Evolutionary conservation across 2,113 vertebrate species (phyloP), one percentile per base, ranked within the genome.

Genomic region (Etheostoma spectabile): DNA sequence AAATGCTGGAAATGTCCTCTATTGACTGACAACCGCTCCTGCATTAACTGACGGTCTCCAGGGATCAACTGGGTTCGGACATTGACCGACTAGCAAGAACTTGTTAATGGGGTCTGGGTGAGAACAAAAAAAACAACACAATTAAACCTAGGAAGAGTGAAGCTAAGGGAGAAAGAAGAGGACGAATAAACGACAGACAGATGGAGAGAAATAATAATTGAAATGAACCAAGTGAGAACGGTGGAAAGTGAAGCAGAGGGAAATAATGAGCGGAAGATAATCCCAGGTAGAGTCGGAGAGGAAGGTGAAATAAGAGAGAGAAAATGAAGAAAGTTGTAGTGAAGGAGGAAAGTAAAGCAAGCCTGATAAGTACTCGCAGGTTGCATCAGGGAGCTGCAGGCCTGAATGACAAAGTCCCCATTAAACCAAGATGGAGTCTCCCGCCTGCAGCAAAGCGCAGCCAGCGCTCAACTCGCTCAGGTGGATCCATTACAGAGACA

Each of bases 401-500:
- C 83, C 81, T 83, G 83, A 87, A 89, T 90, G 79, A 89, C 90
- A 88, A 88, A 87, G 81, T 83, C 79, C 88, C 87, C 86, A 88
- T 90, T 90, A 92, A 83, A 90, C 72, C 85, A 82, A 84, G 83
- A 90, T 83, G 78, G 86, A 89, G 90, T 73, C 81, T 82, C 77
- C 84, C 7, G 90, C 86, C 86, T 82, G 84, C 82, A 87, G 88
- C 81, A 72, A 65, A 65, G 65, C 35, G 18, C 73, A 82, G 75
- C 78, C 78, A 49, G 68, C 11, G 3, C 51, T 27, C 51, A 64
- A 67, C 68, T 75, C 61, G 22, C 86, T 89, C 86, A 85, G 88
- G 85, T 89, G 86, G 80, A 82, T 92, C 86, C 83, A 74, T 84
- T 86, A 86, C 82, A 55, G 46, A 51, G 73, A 61, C 35, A 73